Conservation (phyloP, 30 jellyfish, hydroid and myxozoan genomes). For the Turritopsis dohrnii region DNA sequence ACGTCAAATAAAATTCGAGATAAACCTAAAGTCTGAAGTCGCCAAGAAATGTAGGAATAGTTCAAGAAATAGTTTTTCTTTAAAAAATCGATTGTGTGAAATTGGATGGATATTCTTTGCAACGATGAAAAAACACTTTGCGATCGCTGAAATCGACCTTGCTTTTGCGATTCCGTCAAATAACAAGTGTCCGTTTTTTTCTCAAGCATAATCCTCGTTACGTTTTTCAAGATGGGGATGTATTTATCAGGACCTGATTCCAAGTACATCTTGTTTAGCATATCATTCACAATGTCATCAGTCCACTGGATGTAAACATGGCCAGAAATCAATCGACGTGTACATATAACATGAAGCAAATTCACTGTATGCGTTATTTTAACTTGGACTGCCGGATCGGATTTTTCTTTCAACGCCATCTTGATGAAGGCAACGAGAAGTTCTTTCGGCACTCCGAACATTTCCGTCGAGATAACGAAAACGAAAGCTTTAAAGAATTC, state of each 20-base stretch:
- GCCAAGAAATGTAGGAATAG: conserved; percentile 34
- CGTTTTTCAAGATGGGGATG: not conserved
- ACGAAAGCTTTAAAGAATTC: not conserved
- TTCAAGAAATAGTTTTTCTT: conserved; percentile 41
- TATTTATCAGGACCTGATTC: not conserved
- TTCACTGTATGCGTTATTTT: not conserved
- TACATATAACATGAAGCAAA: not conserved
- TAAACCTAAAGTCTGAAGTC: conserved; percentile 44
- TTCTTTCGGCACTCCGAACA: conserved; percentile 44
- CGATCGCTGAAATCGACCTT: not conserved
- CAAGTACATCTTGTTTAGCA: not conserved
- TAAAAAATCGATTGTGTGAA: conserved; percentile 5
- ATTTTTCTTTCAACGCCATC: not conserved
- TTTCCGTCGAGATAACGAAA: conserved; percentile 35
- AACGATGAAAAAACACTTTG: conserved; percentile 25
- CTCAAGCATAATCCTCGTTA: not conserved
- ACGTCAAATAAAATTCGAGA: conserved; percentile 48
- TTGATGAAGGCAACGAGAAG: not conserved
- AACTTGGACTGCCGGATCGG: not conserved
- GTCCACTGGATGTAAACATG: not conserved
- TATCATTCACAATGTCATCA: not conserved
- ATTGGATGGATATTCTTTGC: conserved; percentile 30
- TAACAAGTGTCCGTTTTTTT: not conserved
- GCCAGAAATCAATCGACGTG: not conserved
- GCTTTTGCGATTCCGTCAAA: not conserved